Base-by-base conservation (phyloP, 2,797 vertebrate species). In the Amblyraja radiata region DNA sequence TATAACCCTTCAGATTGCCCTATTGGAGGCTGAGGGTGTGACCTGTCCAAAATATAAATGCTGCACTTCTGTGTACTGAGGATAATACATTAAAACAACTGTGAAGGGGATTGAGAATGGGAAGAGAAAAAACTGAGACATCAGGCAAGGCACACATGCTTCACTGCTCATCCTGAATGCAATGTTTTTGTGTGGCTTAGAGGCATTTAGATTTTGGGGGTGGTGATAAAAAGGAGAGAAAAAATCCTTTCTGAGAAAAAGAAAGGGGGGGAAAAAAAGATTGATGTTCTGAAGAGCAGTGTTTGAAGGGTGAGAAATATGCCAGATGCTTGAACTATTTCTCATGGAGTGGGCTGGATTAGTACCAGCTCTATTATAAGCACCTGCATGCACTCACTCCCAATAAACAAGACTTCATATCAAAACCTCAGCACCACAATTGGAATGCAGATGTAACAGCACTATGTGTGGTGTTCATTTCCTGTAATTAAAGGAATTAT, bases 331-430 rank as follows among this genome's bases (percentile, higher is more conserved):
- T 92, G 90, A 92, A 92, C 90, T 92, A 92, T 92, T 92, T 92
- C 90, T 74, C 73, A 92, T 92, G 36, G 90, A 92, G 90, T 74
- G 36, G 90, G 90, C 90, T 92, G 90, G 90, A 92, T 92, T 92
- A 92, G 90, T 76, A 92, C 90, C 90, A 92, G 90, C 90, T 80
- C 90, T 94, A 94, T 93, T 79, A 93, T 93, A 94, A 94, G 95
- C 95, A 96, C 95, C 95, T 95, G 95, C 94, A 95, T 94, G 94
- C 93, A 94, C 95, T 95, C 95, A 96, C 95, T 95, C 94, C 94
- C 94, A 94, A 94, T 94, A 94, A 94, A 95, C 95, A 95, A 96
- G 95, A 94, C 94, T 92, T 76, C 90, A 92, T 92, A 92, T 92
- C 90, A 92, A 92, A 92, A 92, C 90, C 90, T 54, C 71, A 39